Evolutionary conservation across 2,888 invertebrate genomes (phyloP).

Genomic region (Urechis unicinctus): DNA sequence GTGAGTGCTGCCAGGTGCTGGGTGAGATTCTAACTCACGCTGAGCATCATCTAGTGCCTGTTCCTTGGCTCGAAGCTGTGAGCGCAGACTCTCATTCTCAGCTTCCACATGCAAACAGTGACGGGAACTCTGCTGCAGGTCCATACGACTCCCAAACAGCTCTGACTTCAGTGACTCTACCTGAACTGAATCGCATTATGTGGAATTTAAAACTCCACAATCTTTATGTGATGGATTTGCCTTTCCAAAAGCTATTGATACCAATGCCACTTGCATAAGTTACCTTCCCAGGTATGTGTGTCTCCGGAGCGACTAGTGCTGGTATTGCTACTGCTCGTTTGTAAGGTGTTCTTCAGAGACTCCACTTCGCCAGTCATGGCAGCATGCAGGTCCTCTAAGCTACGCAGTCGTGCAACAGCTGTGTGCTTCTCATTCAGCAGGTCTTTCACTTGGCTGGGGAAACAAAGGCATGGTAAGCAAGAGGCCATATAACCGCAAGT

Average conservation of each 20-base stretch:
- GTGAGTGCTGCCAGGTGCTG: too few species aligned
- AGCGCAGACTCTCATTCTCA: slow-evolving; percentile 26
- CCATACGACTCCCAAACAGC: slow-evolving; percentile 21
- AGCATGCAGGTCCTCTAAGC: slow-evolving; percentile 35
- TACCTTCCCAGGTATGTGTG: too few species aligned
- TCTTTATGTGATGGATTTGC: too few species aligned
- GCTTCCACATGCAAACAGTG: slow-evolving; percentile 24
- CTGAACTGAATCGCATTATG: slow-evolving; percentile 17
- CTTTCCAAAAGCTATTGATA: too few species aligned
- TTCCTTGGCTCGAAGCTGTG: slow-evolving; percentile 31
- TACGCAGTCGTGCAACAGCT: slow-evolving; percentile 30
- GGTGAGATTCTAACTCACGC: slow-evolving; percentile 29
- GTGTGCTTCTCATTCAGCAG: slow-evolving; percentile 36
- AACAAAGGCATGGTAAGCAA: neutral
- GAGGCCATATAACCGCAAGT: too few species aligned
- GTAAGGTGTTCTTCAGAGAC: slow-evolving; percentile 14
- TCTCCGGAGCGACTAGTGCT: too few species aligned
- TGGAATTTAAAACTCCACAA: neutral
- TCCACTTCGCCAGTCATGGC: slow-evolving; percentile 36
- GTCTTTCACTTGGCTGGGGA: slow-evolving; percentile 9
- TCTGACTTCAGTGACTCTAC: slow-evolving; percentile 19
- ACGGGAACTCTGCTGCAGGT: slow-evolving; percentile 25
- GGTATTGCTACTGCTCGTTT: too few species aligned
- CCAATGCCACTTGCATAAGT: too few species aligned
- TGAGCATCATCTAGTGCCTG: slow-evolving; percentile 30